phyloP scores from a whole-genome alignment of 1,140 invertebrate genomes.

The Lepidurus arcticus region DNA sequence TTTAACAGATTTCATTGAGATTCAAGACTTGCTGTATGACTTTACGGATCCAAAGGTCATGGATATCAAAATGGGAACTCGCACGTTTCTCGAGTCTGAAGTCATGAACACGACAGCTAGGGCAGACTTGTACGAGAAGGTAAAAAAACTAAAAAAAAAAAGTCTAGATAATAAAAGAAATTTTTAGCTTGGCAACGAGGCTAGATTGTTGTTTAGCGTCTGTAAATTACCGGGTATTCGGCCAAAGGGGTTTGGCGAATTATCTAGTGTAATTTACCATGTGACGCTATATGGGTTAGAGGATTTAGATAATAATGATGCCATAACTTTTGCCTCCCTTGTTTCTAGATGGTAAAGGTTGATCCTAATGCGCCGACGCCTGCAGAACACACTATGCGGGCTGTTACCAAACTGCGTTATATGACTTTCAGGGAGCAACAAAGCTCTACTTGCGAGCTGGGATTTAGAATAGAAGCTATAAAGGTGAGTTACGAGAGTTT shows the following conservation, averaged over 20 bases:
- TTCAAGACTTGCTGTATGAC: slow-evolving; percentile 78
- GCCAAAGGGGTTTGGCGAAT: background rate
- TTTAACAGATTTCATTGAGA: slow-evolving; percentile 65
- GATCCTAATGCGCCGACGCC: slow-evolving; percentile 77
- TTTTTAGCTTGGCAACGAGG: background rate
- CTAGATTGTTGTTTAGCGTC: background rate
- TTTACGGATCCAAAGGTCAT: slow-evolving; percentile 82
- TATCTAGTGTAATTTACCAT: background rate
- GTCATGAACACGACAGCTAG: slow-evolving; percentile 75
- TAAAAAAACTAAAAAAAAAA: slow-evolving; percentile 34
- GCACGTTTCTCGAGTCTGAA: slow-evolving; percentile 90
- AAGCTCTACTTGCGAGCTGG: slow-evolving; percentile 84
- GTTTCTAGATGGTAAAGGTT: slow-evolving; percentile 77
- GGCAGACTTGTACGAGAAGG: slow-evolving; percentile 73
- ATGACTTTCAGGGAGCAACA: slow-evolving; percentile 92
- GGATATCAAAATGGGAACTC: slow-evolving; percentile 87
- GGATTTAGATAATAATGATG: background rate
- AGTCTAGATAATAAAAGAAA: background rate
- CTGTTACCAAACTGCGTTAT: slow-evolving; percentile 87
- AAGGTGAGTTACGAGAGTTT: slow-evolving; percentile 53
- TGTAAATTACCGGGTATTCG: background rate
- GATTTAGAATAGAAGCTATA: slow-evolving; percentile 93
- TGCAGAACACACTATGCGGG: slow-evolving; percentile 67
- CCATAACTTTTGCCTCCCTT: slow-evolving; percentile 43
- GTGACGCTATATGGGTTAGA: background rate